phyloP scores from a whole-genome alignment of 2,113 vertebrate genomes.

The Cephalopterus ornatus region DNA sequence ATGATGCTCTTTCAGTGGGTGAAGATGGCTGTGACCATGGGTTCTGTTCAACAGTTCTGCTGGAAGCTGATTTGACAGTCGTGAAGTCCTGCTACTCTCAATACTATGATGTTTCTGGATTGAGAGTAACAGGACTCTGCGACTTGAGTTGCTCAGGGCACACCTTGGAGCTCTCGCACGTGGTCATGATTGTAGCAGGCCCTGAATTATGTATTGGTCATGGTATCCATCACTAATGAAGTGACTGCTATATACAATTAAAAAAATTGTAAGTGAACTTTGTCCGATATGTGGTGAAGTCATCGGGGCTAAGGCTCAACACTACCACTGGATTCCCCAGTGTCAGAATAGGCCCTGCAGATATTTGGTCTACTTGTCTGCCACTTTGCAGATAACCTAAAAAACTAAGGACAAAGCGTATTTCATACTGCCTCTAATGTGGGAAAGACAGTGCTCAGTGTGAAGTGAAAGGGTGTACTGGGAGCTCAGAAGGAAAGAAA shows the following conservation, averaged over 20 bases:
- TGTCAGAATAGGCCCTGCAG: background rate
- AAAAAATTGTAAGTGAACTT: background rate
- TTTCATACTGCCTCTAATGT: background rate
- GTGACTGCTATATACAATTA: background rate
- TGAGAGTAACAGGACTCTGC: background rate
- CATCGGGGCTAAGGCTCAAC: background rate
- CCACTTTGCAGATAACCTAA: background rate
- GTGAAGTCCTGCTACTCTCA: too few relatives aligned
- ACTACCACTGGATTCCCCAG: rapidly evolving
- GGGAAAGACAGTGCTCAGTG: background rate
- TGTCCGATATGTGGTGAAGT: background rate
- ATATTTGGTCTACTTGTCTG: background rate
- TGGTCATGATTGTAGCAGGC: background rate
- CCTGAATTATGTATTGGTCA: background rate
- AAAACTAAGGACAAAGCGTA: background rate
- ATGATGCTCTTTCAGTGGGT: background rate
- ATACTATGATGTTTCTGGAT: background rate
- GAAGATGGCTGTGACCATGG: background rate
- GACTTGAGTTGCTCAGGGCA: background rate
- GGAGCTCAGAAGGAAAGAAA: background rate
- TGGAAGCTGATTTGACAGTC: background rate
- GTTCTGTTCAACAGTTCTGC: background rate
- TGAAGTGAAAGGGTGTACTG: background rate
- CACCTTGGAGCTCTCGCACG: background rate
- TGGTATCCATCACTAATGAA: background rate